Conservation (phyloP, 1,140 invertebrate genomes). For the Gryon sp. region DNA sequence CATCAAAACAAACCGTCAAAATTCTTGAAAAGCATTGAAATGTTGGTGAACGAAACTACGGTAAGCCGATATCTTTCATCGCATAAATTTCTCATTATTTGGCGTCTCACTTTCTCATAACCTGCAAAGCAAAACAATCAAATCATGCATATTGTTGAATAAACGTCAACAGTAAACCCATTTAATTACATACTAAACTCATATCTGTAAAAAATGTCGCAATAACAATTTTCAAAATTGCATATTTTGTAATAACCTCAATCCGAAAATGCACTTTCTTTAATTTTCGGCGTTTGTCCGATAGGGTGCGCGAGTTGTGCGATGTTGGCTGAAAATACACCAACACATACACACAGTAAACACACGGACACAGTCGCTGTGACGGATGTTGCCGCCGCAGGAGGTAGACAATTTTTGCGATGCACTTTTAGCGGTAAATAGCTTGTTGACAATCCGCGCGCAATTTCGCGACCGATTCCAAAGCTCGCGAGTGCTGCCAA, state of each 20-base stretch:
- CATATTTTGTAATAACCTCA: constrained; percentile 2
- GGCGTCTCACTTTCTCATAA: neutral
- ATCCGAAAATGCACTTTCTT: no score
- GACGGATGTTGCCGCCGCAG: constrained; percentile 69
- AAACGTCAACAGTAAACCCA: no score
- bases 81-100: neutral
- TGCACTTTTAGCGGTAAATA: constrained; percentile 74
- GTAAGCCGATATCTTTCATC: neutral
- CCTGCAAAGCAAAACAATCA: neutral
- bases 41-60: neutral
- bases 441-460: constrained; percentile 58
- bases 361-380: no score
- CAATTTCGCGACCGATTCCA: constrained; percentile 9
- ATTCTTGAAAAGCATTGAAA: neutral
- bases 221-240: constrained; percentile 4
- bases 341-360: no score
- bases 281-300: no score
- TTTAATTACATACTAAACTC: no score
- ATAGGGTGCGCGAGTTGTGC: no score
- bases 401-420: constrained; percentile 65
- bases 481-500: neutral
- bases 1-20: neutral
- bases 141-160: no score
- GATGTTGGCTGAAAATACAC: no score
- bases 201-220: constrained; percentile 66